phyloP scores from a whole-genome alignment of 1,140 invertebrate genomes.

The Cherax quadricarinatus region DNA sequence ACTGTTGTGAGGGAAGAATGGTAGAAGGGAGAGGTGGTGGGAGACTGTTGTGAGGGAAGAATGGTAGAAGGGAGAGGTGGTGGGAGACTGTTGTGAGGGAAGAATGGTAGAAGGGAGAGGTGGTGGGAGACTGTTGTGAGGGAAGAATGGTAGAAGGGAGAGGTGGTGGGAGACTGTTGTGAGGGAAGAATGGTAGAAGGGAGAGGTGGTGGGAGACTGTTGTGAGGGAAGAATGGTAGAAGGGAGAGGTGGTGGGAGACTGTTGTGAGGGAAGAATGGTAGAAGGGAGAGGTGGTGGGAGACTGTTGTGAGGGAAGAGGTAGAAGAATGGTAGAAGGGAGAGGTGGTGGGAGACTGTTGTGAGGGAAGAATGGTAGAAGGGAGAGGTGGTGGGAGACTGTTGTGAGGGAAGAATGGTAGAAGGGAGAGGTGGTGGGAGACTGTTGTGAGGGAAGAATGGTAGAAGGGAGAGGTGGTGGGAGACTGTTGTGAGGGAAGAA shows the following conservation, averaged over 20 bases:
- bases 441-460: too few species aligned
- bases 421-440: background rate
- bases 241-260: background rate
- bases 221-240: background rate
- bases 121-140: background rate
- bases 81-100: background rate
- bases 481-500: background rate
- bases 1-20: background rate
- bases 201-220: background rate
- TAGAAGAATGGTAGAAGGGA: too few species aligned
- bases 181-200: background rate
- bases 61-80: background rate
- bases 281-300: background rate
- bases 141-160: background rate
- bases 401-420: background rate
- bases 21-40: background rate
- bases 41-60: background rate
- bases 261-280: too few species aligned
- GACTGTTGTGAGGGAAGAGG: background rate
- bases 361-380: background rate
- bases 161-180: background rate
- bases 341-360: background rate
- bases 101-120: background rate
- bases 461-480: background rate
- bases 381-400: background rate